Evolutionary conservation across 1,140 invertebrate species (phyloP).

Genomic region (Vollenhovia emeryi): DNA sequence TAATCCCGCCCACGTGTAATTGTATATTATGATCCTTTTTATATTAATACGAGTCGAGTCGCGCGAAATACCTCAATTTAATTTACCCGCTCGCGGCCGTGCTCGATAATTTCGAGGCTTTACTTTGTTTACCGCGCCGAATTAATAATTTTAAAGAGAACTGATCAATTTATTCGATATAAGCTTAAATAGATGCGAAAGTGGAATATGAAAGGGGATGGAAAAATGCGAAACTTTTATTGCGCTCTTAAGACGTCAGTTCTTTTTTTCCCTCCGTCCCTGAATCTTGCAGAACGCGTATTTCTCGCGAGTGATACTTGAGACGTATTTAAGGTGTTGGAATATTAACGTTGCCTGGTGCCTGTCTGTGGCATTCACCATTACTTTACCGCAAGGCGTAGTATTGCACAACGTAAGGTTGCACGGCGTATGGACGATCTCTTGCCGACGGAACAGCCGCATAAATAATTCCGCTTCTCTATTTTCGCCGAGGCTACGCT

Average conservation of each 20-base stretch:
- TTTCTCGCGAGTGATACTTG: constrained; percentile 32
- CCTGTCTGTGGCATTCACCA: constrained; percentile 43
- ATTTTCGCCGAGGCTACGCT: constrained; percentile 36
- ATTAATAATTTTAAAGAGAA: neutral
- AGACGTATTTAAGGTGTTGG: constrained; percentile 40
- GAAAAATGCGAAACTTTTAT: neutral
- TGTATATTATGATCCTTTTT: neutral
- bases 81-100: neutral
- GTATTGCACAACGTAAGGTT: constrained; percentile 47
- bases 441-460: constrained; percentile 51
- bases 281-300: neutral
- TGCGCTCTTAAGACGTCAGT: neutral
- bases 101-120: neutral
- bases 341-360: constrained; percentile 42
- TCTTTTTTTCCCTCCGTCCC: neutral
- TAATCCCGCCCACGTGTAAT: neutral
- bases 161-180: neutral
- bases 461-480: constrained; percentile 56
- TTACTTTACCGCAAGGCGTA: constrained; percentile 43
- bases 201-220: neutral
- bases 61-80: constrained; percentile 5
- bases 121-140: neutral
- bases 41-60: neutral
- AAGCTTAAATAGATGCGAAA: neutral
- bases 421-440: constrained; percentile 41